phyloP scores from a whole-genome alignment of 1,140 invertebrate genomes.

The Drosophila subobscura region DNA sequence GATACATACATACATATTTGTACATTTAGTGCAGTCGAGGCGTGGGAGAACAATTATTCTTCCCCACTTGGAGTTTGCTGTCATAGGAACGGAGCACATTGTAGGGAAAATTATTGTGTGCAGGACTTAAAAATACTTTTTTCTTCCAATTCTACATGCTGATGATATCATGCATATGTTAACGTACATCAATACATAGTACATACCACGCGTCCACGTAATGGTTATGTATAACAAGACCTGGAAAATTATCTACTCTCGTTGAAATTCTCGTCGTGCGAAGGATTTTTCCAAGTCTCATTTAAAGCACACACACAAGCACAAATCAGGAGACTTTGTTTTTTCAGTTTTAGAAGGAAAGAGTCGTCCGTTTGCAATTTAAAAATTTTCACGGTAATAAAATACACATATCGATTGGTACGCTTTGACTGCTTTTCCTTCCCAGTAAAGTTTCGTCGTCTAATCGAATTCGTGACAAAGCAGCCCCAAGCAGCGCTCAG shows the following conservation, averaged over 20 bases:
- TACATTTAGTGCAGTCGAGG: background rate
- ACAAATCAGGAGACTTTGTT: background rate
- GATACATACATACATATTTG: background rate
- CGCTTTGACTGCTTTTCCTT: constrained; percentile 38
- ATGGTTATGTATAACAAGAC: constrained; percentile 16
- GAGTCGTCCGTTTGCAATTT: constrained; percentile 6
- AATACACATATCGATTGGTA: constrained; percentile 58
- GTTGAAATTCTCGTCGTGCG: background rate
- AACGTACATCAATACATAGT: too few relatives aligned
- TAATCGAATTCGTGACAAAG: constrained; percentile 1
- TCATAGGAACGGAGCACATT: constrained; percentile 5
- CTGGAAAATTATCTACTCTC: constrained; percentile 4
- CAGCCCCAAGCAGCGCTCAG: constrained; percentile 16
- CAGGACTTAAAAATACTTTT: background rate
- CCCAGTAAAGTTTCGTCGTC: constrained; percentile 32
- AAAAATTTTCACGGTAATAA: constrained; percentile 30
- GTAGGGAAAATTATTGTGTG: background rate
- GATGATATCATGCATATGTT: background rate
- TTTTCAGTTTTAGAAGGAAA: constrained; percentile 3
- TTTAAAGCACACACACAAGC: background rate
- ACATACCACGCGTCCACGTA: constrained; percentile 17
- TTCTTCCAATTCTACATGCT: constrained; percentile 1
- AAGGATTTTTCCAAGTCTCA: background rate
- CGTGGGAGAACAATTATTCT: too few relatives aligned
- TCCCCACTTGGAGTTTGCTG: background rate